Evolutionary conservation across 2,113 vertebrate genomes (phyloP), one percentile per base, ranked within the genome.

Genomic region (Hyperopisus bebe): DNA sequence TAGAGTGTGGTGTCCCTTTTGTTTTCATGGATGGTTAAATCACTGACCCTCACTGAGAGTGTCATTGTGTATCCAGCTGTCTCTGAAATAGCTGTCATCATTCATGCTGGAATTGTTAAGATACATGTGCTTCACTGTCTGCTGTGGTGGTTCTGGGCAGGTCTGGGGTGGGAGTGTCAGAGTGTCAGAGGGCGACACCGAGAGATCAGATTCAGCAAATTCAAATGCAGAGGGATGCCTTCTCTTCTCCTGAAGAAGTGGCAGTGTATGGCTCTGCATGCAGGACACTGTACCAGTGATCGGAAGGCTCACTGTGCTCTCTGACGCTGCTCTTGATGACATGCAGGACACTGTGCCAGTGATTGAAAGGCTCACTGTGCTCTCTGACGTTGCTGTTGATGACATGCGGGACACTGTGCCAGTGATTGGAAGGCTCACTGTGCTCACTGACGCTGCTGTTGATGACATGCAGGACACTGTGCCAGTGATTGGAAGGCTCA

Each of bases 1-100:
- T 80, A 24, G 39, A 21, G 2, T 51, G 66, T 62, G 35, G 9
- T 15, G 39, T 62, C 6, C 53, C 5, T 66, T 88, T 46, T 83
- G 8, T 55, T 83, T 82, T 4, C 39, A 82, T 44, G 74, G 77
- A 80, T 53, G 74, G 53, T 83, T 46, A 50, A 82, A 74, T n/a
- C 35, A 47, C 17, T 5, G 88, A 80, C 5, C 24, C 70, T 17
- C 31, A 15, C 44, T n/a, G 50, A 89, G 39, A 58, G 44, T 13
- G 2, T 58, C 39, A 83, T 46, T 19, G 62, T 77, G 62, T 39
- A 48, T 51, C 77, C 50, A 10, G 24, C 39, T 84, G 35, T 58
- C 51, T 89, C 50, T 53, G 50, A 9, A 84, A 55, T 39, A 46
- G 48, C 88, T 24, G 88, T 89, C 66, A 44, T 80, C 88, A 17